Conservation (phyloP, 2,797 vertebrate genomes). For the Sebastes iracundus region DNA sequence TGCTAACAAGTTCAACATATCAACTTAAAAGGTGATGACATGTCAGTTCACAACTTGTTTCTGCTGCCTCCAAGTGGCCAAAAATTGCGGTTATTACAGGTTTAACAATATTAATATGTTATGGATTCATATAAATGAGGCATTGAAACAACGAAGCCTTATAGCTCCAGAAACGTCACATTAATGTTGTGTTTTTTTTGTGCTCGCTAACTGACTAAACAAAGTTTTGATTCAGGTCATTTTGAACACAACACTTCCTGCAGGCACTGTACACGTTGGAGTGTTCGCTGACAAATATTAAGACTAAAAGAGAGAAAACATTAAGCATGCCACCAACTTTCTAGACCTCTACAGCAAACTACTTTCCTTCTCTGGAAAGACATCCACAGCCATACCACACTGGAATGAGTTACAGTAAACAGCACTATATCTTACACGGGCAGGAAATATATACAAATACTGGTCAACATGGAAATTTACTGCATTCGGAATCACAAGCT, state of each 20-base stretch:
- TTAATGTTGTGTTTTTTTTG: not conserved
- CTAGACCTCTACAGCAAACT: constrained; percentile 46
- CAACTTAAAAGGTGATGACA: not conserved
- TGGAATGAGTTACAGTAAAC: constrained; percentile 78
- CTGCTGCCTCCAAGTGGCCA: not conserved
- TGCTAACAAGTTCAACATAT: not conserved
- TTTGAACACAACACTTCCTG: not conserved
- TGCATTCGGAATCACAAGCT: constrained; percentile 62
- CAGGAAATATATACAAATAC: constrained; percentile 62
- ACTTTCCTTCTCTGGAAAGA: constrained; percentile 36
- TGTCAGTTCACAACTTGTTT: not conserved
- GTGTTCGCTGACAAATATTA: constrained; percentile 15
- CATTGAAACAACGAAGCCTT: accelerated
- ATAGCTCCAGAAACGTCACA: not conserved
- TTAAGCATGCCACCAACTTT: constrained; percentile 34
- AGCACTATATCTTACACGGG: constrained; percentile 72
- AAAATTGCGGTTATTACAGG: not conserved
- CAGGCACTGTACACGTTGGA: not conserved
- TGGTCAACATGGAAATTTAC: constrained; percentile 43
- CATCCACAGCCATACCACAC: constrained; percentile 39
- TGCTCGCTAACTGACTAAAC: not conserved
- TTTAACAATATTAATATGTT: not conserved
- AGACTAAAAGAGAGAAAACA: constrained; percentile 30
- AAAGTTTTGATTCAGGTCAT: not conserved
- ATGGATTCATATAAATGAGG: not conserved